A percentile compares a stretch with the other conserved stretches of the same genome.
Evolutionary conservation across 2,888 invertebrate species (phyloP).

Genomic region (Scaptomyza parva): DNA sequence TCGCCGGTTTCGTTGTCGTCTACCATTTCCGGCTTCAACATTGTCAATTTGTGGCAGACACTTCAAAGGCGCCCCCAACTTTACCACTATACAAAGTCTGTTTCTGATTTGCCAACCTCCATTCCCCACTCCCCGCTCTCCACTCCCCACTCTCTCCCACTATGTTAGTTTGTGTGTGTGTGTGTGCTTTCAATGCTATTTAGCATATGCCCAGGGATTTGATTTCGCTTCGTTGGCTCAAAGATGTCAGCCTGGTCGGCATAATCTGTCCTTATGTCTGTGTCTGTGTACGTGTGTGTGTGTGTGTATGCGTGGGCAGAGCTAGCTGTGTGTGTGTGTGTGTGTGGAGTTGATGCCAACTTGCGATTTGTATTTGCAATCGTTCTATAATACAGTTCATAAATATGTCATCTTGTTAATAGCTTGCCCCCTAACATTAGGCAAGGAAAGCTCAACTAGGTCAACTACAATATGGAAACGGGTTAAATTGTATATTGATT

Average conservation of each 20-base stretch:
- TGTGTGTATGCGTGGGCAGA: too few species aligned
- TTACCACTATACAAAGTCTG: slow-evolving; percentile 38
- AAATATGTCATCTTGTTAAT: slow-evolving; percentile 6
- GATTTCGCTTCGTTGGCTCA: slow-evolving; percentile 47
- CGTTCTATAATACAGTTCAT: neutral
- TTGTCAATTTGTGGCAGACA: slow-evolving; percentile 64
- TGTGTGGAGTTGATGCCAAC: slow-evolving; percentile 22
- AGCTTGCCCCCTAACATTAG: slow-evolving; percentile 7
- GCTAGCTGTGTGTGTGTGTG: too few species aligned
- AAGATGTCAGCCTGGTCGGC: slow-evolving; percentile 46
- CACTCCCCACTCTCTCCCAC: neutral
- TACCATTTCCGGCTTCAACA: slow-evolving; percentile 62
- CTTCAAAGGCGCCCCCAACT: slow-evolving; percentile 55
- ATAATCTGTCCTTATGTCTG: slow-evolving; percentile 9
- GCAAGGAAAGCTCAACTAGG: too few species aligned
- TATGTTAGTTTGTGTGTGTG: slow-evolving; percentile 9
- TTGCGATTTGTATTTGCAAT: neutral
- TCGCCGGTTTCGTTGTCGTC: slow-evolving; percentile 35
- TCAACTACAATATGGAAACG: too few species aligned
- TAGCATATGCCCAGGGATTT: slow-evolving; percentile 58
- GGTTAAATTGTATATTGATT: too few species aligned
- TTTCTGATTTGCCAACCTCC: slow-evolving; percentile 44
- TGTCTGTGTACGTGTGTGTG: too few species aligned
- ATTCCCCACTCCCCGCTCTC: neutral
- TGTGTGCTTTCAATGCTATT: slow-evolving; percentile 48